A percentile compares a stretch with the other conserved stretches of the same genome.
These are phyloP conservation scores for Pomacea maculata DNA, from an alignment of 1,140 invertebrate species.

Conservation along the genomic window DNA sequence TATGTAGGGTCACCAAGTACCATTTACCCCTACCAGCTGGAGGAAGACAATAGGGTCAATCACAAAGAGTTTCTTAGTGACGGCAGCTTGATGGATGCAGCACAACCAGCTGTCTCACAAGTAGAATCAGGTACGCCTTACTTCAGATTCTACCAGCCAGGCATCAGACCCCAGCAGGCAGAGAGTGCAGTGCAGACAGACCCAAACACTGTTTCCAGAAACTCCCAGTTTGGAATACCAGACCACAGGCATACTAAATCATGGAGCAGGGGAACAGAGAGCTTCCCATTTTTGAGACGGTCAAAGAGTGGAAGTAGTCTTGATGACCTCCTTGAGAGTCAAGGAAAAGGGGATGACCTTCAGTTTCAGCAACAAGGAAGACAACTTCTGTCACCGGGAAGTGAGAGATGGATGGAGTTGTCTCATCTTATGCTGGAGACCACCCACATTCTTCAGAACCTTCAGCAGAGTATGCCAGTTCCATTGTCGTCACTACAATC, in stretches of 20 bases:
- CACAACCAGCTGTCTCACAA: slow-evolving; percentile 19
- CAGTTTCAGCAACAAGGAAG: background rate
- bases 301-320: background rate
- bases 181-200: slow-evolving; percentile 19
- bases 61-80: too few relatives aligned
- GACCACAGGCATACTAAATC: too few relatives aligned
- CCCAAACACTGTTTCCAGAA: background rate
- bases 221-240: background rate
- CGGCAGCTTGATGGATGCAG: background rate
- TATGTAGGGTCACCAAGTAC: too few relatives aligned
- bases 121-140: slow-evolving; percentile 28
- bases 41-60: too few relatives aligned
- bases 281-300: background rate
- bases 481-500: background rate
- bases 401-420: slow-evolving; percentile 17
- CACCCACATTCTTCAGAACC: slow-evolving; percentile 13
- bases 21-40: too few relatives aligned
- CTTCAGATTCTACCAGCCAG: slow-evolving; percentile 22
- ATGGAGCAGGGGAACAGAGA: too few relatives aligned
- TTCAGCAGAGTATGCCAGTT: slow-evolving; percentile 5
- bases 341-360: background rate
- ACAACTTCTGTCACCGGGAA: slow-evolving; percentile 12
- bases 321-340: background rate
- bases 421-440: slow-evolving; percentile 21
- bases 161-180: slow-evolving; percentile 9